phyloP scores from a whole-genome alignment of 2,113 vertebrate genomes.

The Salvelinus sp. region DNA sequence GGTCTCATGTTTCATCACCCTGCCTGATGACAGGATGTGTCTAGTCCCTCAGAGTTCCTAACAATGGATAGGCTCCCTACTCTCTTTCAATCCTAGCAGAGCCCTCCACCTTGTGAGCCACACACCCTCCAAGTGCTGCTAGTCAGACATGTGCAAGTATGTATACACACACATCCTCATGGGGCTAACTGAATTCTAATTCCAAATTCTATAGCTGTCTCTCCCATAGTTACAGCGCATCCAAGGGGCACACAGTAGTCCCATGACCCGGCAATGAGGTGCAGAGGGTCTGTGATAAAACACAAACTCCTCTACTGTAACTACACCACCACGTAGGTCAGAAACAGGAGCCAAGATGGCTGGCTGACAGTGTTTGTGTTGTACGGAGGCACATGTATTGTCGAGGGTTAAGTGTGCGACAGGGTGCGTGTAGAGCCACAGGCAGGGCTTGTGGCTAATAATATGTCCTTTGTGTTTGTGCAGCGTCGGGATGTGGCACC shows the following conservation, averaged over 20 bases:
- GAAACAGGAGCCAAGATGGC: too few species aligned
- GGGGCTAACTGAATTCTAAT: background rate
- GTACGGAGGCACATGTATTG: background rate
- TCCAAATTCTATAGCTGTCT: background rate
- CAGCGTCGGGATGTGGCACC: slow-evolving; percentile 66
- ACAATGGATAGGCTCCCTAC: background rate
- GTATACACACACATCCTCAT: background rate
- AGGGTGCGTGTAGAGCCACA: background rate
- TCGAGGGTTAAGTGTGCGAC: background rate
- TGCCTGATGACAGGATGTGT: background rate
- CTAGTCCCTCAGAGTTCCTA: background rate
- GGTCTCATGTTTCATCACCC: background rate
- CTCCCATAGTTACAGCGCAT: background rate
- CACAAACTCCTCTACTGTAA: too few species aligned
- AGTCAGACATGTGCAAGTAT: too few species aligned
- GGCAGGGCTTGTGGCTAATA: background rate
- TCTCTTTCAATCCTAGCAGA: background rate
- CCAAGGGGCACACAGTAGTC: slow-evolving; percentile 6
- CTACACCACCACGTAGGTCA: too few species aligned
- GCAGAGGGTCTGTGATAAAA: slow-evolving; percentile 26
- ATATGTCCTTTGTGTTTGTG: slow-evolving; percentile 17
- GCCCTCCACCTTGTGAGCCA: background rate
- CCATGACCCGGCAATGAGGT: slow-evolving; percentile 35
- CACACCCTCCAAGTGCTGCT: too few species aligned
- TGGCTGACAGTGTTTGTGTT: background rate